A percentile compares a stretch with the other conserved stretches of the same genome.
These are phyloP conservation scores for Diacarnus erythraeanus DNA, from an alignment of 37 sponge, comb jelly and placozoan species.

Conservation along the genomic window DNA sequence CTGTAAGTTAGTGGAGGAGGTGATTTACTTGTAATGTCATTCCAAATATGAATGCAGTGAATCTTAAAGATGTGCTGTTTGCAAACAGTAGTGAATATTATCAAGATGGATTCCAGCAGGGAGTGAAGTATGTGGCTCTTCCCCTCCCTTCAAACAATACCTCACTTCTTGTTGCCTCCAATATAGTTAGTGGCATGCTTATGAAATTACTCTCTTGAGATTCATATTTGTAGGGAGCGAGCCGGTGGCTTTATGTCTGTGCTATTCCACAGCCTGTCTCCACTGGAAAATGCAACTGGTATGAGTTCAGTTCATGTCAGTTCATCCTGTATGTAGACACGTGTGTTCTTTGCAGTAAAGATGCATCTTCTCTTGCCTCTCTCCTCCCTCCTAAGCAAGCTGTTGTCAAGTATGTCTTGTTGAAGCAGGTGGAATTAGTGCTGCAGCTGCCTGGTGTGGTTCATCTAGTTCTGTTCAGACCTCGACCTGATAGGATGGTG, in stretches of 20 bases:
- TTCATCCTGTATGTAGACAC: background rate
- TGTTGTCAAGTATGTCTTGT: constrained; percentile 13
- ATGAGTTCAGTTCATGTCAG: constrained; percentile 14
- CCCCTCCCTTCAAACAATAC: background rate
- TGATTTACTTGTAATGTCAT: too few relatives aligned
- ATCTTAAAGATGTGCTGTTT: background rate
- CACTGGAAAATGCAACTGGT: background rate
- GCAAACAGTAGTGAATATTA: background rate
- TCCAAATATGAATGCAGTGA: background rate
- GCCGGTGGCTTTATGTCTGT: constrained; percentile 25
- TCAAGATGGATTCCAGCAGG: constrained; percentile 8
- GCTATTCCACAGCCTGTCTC: background rate
- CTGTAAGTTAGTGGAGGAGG: background rate
- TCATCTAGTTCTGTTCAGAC: constrained; percentile 2
- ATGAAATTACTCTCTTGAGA: too few relatives aligned
- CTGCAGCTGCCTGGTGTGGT: background rate
- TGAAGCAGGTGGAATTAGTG: background rate
- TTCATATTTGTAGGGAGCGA: background rate
- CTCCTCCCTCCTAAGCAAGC: constrained; percentile 34
- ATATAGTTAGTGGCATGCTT: constrained; percentile 20
- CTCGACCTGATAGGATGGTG: too few relatives aligned
- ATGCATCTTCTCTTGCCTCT: constrained; percentile 9
- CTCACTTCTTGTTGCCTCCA: constrained; percentile 18
- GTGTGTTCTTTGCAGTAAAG: constrained; percentile 20
- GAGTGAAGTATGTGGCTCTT: background rate